Percentiles rank a stretch among this genome's conserved stretches.
These are phyloP conservation scores for Tiphia femorata DNA, from an alignment of 2,888 invertebrate species.

Conservation along the genomic window DNA sequence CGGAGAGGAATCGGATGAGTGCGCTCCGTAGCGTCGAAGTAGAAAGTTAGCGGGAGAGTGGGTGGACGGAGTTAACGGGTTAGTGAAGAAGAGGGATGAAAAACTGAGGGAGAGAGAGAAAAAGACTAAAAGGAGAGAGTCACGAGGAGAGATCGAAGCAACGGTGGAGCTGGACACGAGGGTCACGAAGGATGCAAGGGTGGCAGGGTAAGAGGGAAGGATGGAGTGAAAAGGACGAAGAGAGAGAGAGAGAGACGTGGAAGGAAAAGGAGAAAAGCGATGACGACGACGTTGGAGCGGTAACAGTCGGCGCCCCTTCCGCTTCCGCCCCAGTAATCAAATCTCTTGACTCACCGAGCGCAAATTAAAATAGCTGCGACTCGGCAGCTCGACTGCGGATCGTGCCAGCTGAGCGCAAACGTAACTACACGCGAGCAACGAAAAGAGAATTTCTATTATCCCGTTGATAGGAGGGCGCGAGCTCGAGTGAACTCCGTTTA, in stretches of 20 bases:
- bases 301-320: constrained; percentile 58
- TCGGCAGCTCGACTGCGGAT: constrained; percentile 24
- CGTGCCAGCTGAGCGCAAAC: background rate
- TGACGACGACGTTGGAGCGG: constrained; percentile 7
- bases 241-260: constrained; percentile 4
- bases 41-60: too few species aligned
- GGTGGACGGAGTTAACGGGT: background rate
- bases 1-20: too few species aligned
- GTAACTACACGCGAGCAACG: too few species aligned
- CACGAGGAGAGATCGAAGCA: too few species aligned
- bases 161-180: too few species aligned
- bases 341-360: constrained; percentile 56
- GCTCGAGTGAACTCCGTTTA: too few species aligned
- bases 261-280: background rate
- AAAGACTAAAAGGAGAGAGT: too few species aligned
- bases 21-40: too few species aligned
- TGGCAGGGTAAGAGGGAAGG: too few species aligned
- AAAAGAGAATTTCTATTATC: too few species aligned
- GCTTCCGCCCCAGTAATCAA: constrained; percentile 60
- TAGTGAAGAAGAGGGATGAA: background rate
- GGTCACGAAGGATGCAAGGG: too few species aligned
- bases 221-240: constrained; percentile 7
- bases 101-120: background rate
- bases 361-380: constrained; percentile 51
- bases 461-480: too few species aligned